Conservation (phyloP, 1,140 invertebrate genomes). For the Zaprionus vittiger region DNA sequence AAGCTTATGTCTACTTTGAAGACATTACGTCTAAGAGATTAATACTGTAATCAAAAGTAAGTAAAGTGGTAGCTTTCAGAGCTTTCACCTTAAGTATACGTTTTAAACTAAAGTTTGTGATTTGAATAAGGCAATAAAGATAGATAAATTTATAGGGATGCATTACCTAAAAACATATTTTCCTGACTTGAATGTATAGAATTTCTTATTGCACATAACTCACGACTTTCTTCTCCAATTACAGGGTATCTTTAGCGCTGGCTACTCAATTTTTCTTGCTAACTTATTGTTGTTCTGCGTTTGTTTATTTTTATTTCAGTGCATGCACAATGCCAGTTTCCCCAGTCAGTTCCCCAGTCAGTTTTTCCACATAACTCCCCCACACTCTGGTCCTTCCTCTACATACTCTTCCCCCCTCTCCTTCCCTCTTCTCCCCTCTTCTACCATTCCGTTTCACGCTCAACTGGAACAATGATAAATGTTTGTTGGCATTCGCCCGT, state of each 20-base stretch:
- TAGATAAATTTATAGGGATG: too few relatives aligned
- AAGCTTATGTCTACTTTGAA: too few relatives aligned
- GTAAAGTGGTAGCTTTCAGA: too few relatives aligned
- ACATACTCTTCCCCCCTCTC: neutral
- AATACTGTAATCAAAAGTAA: too few relatives aligned
- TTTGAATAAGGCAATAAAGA: rapidly evolving
- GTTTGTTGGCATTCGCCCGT: constrained; percentile 66
- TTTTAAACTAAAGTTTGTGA: too few relatives aligned
- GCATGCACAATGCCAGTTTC: constrained; percentile 27
- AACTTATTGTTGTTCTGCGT: constrained; percentile 19
- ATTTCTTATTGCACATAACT: neutral
- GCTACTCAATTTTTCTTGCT: neutral
- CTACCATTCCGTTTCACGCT: constrained; percentile 61
- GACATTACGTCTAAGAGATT: rapidly evolving
- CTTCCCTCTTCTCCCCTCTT: neutral
- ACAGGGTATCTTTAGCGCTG: neutral
- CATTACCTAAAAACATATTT: too few relatives aligned
- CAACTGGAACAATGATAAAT: constrained; percentile 73
- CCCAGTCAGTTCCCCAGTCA: neutral
- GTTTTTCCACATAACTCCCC: neutral
- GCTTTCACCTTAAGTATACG: too few relatives aligned
- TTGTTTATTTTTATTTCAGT: constrained; percentile 70
- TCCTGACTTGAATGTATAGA: too few relatives aligned
- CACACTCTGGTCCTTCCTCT: neutral
- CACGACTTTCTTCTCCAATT: neutral